These are phyloP conservation scores for Strigamia transsilvanica DNA, from an alignment of 2,888 invertebrate species.

Conservation along the genomic window DNA sequence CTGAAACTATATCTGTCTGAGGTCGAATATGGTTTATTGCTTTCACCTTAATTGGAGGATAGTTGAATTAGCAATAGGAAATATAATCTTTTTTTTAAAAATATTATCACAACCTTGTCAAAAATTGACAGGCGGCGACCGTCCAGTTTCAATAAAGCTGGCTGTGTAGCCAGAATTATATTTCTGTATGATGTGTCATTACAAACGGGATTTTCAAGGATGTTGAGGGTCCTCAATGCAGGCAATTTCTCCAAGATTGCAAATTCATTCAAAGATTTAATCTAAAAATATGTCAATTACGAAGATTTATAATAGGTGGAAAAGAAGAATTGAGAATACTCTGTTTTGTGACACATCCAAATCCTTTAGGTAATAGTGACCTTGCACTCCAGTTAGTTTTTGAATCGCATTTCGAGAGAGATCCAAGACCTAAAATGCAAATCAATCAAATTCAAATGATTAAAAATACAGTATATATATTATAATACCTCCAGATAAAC, in stretches of 20 bases:
- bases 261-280: background rate
- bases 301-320: background rate
- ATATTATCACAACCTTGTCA: background rate
- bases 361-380: background rate
- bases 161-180: background rate
- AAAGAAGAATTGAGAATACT: background rate
- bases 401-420: background rate
- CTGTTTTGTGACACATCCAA: background rate
- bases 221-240: background rate
- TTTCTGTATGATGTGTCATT: background rate
- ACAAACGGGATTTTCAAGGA: background rate
- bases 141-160: background rate
- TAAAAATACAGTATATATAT: background rate
- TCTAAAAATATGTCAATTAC: background rate
- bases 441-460: background rate
- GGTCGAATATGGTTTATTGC: background rate
- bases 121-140: background rate
- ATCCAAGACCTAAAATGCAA: background rate
- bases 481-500: constrained; percentile 18
- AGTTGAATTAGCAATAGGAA: background rate
- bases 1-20: background rate
- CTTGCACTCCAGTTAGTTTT: background rate
- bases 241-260: background rate
- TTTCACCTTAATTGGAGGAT: background rate
- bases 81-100: no score